These are phyloP conservation scores for Galeruca laticollis DNA, from an alignment of 2,888 invertebrate species.

Conservation along the genomic window DNA sequence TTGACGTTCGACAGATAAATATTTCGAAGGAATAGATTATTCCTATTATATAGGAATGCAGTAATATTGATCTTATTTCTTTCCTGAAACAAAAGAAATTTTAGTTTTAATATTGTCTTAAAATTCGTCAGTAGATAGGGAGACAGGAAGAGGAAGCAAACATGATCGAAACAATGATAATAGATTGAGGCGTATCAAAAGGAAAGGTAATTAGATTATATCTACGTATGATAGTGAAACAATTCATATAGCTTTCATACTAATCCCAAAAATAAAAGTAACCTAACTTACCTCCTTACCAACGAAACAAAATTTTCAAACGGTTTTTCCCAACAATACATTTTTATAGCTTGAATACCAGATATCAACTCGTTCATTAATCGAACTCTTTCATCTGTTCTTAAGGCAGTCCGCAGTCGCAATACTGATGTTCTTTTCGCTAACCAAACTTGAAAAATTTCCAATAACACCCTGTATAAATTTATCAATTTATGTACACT, in stretches of 20 bases:
- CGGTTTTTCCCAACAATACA: constrained; percentile 96
- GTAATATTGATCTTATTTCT: constrained; percentile 79
- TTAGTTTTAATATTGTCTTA: too few species aligned
- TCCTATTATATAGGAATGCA: constrained; percentile 82
- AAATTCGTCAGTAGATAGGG: too few species aligned
- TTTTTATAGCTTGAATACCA: constrained; percentile 90
- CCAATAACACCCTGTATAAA: background rate
- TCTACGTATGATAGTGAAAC: too few species aligned
- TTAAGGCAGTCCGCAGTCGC: constrained; percentile 69
- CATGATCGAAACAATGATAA: too few species aligned
- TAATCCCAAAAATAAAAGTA: background rate
- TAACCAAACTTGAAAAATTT: constrained; percentile 57
- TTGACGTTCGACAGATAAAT: constrained; percentile 88
- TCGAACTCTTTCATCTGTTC: constrained; percentile 76
- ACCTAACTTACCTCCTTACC: constrained; percentile 74
- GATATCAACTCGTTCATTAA: constrained; percentile 79
- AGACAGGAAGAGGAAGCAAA: too few species aligned
- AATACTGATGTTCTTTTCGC: constrained; percentile 63
- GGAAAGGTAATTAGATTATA: too few species aligned
- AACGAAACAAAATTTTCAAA: constrained; percentile 84
- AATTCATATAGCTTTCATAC: too few species aligned
- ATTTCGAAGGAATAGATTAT: constrained; percentile 85
- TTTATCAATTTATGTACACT: too few species aligned
- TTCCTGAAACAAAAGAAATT: constrained; percentile 66
- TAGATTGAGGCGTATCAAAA: background rate